These are phyloP conservation scores for Resseliella maxima DNA, from an alignment of 2,888 invertebrate genomes.

Conservation along the genomic window DNA sequence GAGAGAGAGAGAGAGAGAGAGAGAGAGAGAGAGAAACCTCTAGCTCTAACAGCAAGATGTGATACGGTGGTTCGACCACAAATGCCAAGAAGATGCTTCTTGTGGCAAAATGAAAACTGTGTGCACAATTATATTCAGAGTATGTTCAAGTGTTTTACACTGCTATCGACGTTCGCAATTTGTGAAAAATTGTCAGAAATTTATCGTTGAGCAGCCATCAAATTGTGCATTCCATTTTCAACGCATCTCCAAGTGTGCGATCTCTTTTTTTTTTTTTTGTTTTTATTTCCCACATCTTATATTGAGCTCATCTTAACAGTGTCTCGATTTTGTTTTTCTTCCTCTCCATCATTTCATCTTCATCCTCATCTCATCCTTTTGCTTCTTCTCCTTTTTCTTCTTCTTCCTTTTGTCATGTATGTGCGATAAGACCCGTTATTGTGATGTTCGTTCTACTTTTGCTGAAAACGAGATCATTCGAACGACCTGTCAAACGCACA, in stretches of 20 bases:
- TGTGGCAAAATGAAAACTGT: background rate
- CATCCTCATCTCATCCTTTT: no score
- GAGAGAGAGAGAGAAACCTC: background rate
- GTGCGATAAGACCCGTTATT: background rate
- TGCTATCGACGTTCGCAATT: constrained; percentile 24
- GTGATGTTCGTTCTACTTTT: constrained; percentile 26
- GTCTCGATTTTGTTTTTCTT: background rate
- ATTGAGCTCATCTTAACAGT: background rate
- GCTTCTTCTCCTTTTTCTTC: background rate
- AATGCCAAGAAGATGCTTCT: background rate
- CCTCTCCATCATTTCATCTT: no score
- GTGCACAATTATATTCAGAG: background rate
- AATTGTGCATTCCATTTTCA: background rate
- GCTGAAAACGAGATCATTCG: constrained; percentile 16
- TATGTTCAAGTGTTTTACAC: constrained; percentile 21
- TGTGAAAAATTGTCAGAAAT: constrained; percentile 45
- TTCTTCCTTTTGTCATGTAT: background rate
- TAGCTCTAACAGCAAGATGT: no score
- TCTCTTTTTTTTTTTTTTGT: background rate
- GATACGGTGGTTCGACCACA: background rate
- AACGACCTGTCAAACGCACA: constrained; percentile 44
- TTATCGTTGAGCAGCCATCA: constrained; percentile 29
- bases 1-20: background rate
- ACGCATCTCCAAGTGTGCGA: background rate
- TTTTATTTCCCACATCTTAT: background rate